These are phyloP conservation scores for Perca schrenkii DNA, from an alignment of 2,113 vertebrate species.

Conservation along the genomic window DNA sequence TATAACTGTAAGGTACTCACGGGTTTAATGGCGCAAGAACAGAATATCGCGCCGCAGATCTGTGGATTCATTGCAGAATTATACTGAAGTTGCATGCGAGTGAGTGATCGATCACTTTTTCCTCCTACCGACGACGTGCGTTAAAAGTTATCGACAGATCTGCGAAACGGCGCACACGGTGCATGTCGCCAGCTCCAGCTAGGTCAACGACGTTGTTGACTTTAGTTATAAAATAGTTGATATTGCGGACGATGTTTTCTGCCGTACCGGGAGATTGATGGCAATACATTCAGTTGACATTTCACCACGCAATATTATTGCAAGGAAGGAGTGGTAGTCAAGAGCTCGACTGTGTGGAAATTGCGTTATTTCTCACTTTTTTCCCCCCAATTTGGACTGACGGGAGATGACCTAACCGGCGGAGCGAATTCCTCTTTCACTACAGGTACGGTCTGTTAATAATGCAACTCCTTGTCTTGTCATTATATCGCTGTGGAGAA, in stretches of 20 bases:
- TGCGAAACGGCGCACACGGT: slow-evolving; percentile 39
- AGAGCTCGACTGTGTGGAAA: slow-evolving; percentile 36
- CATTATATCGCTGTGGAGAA: background rate
- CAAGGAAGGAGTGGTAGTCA: slow-evolving; percentile 4
- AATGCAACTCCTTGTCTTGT: slow-evolving; percentile 2
- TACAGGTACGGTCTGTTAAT: slow-evolving; percentile 61
- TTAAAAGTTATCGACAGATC: slow-evolving; percentile 74
- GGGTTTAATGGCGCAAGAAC: slow-evolving; percentile 47
- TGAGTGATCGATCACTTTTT: slow-evolving; percentile 37
- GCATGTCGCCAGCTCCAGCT: slow-evolving; percentile 36
- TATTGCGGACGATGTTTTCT: slow-evolving; percentile 44
- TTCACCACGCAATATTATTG: slow-evolving; percentile 19
- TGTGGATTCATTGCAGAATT: slow-evolving; percentile 39
- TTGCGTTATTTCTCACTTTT: slow-evolving; percentile 39
- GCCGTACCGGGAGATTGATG: background rate
- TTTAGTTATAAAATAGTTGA: slow-evolving; percentile 46
- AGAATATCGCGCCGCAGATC: background rate
- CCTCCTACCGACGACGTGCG: slow-evolving; percentile 37
- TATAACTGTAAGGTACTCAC: slow-evolving; percentile 75
- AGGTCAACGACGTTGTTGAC: slow-evolving; percentile 56
- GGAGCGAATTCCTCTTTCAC: slow-evolving; percentile 30
- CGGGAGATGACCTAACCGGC: slow-evolving; percentile 69
- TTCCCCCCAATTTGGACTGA: slow-evolving; percentile 33
- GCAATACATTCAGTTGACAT: slow-evolving; percentile 16
- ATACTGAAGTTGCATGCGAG: background rate